Conservation (phyloP, 1,140 invertebrate species). For the Drosophila orosa region DNA sequence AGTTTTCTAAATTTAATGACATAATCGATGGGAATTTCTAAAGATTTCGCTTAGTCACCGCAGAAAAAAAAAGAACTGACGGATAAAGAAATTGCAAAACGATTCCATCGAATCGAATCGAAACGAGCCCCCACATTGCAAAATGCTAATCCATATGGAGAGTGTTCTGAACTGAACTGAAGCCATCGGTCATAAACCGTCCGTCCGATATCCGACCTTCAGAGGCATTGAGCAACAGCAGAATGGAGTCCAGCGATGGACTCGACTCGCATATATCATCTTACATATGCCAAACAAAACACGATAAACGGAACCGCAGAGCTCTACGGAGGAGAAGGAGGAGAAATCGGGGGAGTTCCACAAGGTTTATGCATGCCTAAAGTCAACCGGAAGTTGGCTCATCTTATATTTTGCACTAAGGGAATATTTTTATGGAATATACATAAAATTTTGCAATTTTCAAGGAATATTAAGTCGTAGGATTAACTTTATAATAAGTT, state of each 20-base stretch:
- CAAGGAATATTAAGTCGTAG: neutral
- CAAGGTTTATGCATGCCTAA: constrained; percentile 36
- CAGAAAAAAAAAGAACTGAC: neutral
- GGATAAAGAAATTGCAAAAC: constrained; percentile 37
- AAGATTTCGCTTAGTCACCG: constrained; percentile 42
- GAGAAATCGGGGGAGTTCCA: constrained; percentile 2
- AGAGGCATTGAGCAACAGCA: constrained; percentile 33
- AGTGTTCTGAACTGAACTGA: constrained; percentile 10
- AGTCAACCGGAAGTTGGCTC: constrained; percentile 60
- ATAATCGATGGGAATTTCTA: constrained; percentile 39
- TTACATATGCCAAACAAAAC: constrained; percentile 66
- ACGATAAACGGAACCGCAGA: constrained; percentile 27
- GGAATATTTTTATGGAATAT: too few relatives aligned
- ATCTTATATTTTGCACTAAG: constrained; percentile 12
- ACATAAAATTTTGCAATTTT: too few relatives aligned
- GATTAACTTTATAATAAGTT: neutral
- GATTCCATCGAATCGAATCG: constrained; percentile 22
- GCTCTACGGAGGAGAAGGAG: constrained; percentile 15
- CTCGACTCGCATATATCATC: constrained; percentile 45
- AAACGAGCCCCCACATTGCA: constrained; percentile 34
- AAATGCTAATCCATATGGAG: constrained; percentile 8
- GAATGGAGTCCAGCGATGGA: neutral
- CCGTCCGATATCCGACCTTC: constrained; percentile 51
- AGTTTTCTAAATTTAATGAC: constrained; percentile 54
- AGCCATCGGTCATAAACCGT: constrained; percentile 29